Evolutionary conservation across 2,113 vertebrate genomes (phyloP).

Genomic region (Choloepus hoffmanni): DNA sequence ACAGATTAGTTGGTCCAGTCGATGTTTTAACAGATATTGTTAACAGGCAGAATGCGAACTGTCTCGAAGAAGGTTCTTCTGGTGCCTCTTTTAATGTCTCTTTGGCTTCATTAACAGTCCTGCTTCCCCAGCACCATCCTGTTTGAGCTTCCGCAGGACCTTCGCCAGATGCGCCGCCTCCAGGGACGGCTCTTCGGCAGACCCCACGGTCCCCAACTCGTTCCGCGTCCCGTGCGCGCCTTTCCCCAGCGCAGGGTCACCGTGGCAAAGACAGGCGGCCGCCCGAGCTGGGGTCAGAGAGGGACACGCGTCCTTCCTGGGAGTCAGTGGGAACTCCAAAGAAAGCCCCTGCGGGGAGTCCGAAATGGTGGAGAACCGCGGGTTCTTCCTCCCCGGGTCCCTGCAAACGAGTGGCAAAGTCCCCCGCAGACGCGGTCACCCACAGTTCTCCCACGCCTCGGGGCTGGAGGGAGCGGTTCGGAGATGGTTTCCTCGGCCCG

Average conservation of each 20-base stretch:
- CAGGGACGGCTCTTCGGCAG: conserved; percentile 73
- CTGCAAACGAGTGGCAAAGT: background rate
- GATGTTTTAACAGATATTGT: conserved; percentile 98
- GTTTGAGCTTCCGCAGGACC: conserved; percentile 80
- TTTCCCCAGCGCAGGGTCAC: conserved; percentile 82
- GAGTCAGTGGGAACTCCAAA: conserved; percentile 63
- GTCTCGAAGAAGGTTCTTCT: conserved; percentile 96
- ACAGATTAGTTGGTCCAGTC: conserved; percentile 96
- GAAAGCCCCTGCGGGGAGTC: conserved; percentile 24
- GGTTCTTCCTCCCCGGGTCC: conserved; percentile 36
- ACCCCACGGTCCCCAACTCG: conserved; percentile 72
- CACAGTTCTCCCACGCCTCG: conserved; percentile 5
- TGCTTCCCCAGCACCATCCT: conserved; percentile 99
- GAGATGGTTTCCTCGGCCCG: background rate
- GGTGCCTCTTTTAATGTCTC: conserved; percentile 93
- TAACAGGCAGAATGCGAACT: conserved; percentile 96
- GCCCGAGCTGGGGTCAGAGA: conserved; percentile 29
- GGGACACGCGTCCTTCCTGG: conserved; percentile 27
- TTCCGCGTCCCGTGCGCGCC: conserved; percentile 74
- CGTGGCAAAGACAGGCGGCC: conserved; percentile 62
- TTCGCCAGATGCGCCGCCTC: conserved; percentile 75
- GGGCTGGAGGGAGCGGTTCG: background rate
- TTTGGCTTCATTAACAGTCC: conserved; percentile 96
- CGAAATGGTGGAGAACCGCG: conserved; percentile 30
- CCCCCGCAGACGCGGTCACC: conserved; percentile 55